Evolutionary conservation across 2,113 vertebrate species (phyloP).

Genomic region (Hydrochoerus hydrochaeris): DNA sequence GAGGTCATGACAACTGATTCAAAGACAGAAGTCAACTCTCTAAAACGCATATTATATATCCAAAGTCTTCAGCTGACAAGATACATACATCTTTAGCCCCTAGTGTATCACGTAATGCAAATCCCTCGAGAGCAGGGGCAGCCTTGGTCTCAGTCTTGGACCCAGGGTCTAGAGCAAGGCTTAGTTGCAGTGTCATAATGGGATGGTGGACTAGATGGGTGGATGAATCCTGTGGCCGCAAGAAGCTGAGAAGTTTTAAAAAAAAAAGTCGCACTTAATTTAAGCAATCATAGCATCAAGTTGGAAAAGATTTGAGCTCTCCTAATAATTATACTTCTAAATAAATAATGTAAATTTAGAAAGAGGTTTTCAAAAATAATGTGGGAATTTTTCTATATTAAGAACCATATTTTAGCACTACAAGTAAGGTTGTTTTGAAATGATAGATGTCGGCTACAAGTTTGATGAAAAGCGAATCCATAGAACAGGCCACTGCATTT

Average conservation of each 20-base stretch:
- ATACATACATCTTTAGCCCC: neutral
- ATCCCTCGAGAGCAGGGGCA: neutral
- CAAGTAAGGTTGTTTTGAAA: slow-evolving; percentile 64
- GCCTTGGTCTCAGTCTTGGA: neutral
- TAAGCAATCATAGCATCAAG: neutral
- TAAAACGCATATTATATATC: neutral
- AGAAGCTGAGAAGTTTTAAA: neutral
- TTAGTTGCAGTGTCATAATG: neutral
- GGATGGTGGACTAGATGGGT: neutral
- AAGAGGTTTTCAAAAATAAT: slow-evolving; percentile 66
- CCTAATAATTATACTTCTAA: slow-evolving; percentile 65
- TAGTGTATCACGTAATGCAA: neutral
- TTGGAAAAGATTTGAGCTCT: neutral
- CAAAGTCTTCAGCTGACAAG: neutral
- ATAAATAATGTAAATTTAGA: slow-evolving; percentile 71
- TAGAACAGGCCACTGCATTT: neutral
- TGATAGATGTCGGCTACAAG: slow-evolving; percentile 35
- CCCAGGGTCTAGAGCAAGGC: neutral
- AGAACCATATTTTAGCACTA: slow-evolving; percentile 63
- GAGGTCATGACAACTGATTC: neutral
- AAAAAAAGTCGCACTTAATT: neutral
- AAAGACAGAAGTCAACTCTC: neutral
- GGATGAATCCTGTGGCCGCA: neutral
- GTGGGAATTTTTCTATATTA: slow-evolving; percentile 60
- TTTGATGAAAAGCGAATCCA: slow-evolving; percentile 10